phyloP scores from a whole-genome alignment of 2,888 invertebrate species.

The Phalera bucephala region DNA sequence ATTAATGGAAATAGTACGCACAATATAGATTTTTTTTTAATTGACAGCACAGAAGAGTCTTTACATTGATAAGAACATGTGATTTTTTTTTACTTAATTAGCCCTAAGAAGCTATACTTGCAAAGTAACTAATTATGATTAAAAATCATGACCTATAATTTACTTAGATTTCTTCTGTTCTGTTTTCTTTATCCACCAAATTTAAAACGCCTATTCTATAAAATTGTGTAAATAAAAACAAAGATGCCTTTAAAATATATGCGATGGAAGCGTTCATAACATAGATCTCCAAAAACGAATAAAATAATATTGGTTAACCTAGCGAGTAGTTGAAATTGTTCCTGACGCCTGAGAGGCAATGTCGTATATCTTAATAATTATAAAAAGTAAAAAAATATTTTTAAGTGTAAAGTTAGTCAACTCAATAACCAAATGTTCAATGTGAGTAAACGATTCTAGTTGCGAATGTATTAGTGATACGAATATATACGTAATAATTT shows the following conservation, averaged over 20 bases:
- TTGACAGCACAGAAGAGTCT: too few relatives aligned
- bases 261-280: slow-evolving; percentile 65
- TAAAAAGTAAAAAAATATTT: slow-evolving; percentile 43
- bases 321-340: slow-evolving; percentile 81
- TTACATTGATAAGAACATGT: too few relatives aligned
- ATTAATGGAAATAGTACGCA: too few relatives aligned
- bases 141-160: too few relatives aligned
- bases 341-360: slow-evolving; percentile 81
- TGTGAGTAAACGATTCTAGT: slow-evolving; percentile 81
- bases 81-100: too few relatives aligned
- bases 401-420: slow-evolving; percentile 75
- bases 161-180: too few relatives aligned
- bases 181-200: too few relatives aligned
- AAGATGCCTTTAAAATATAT: slow-evolving; percentile 55
- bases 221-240: slow-evolving; percentile 25
- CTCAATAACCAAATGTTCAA: slow-evolving; percentile 81
- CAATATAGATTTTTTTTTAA: too few relatives aligned
- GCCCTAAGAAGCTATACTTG: too few relatives aligned
- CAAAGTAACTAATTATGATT: too few relatives aligned
- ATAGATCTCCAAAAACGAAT: slow-evolving; percentile 66
- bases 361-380: slow-evolving; percentile 73
- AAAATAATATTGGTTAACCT: slow-evolving; percentile 71
- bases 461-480: slow-evolving; percentile 82
- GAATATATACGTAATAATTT: slow-evolving; percentile 81
- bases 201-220: slow-evolving; percentile 23